A percentile compares a stretch with the other conserved stretches of the same genome.
Conservation (phyloP, 92 coral and sea anemone species). For the Scolanthus callimorphus region DNA sequence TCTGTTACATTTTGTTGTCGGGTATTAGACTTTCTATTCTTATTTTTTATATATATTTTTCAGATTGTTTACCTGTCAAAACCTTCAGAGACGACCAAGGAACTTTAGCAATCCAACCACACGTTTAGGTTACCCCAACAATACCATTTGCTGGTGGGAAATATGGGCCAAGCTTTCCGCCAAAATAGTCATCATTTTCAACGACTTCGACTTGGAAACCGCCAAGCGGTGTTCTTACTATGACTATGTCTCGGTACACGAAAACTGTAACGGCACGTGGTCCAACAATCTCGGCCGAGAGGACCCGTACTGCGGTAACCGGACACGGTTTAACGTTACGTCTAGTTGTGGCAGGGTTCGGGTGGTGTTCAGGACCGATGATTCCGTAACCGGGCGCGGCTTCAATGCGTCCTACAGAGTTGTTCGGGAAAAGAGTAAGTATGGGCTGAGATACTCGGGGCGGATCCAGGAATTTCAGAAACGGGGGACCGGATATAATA, state of each 20-base stretch:
- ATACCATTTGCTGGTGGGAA: constrained; percentile 49
- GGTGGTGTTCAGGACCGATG: constrained; percentile 67
- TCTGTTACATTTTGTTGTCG: too few species aligned
- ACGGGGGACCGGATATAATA: too few species aligned
- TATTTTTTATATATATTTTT: background rate
- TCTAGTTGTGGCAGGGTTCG: constrained; percentile 65
- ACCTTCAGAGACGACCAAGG: constrained; percentile 3
- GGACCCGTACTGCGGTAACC: constrained; percentile 65
- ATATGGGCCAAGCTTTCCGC: constrained; percentile 35
- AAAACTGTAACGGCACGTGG: constrained; percentile 51
- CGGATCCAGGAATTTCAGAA: constrained; percentile 25
- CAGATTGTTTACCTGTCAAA: background rate
- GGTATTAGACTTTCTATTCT: background rate
- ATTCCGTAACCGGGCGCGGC: constrained; percentile 65
- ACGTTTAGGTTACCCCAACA: constrained; percentile 35
- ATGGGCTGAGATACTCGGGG: constrained; percentile 47
- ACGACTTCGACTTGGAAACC: constrained; percentile 71
- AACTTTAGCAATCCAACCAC: constrained; percentile 53
- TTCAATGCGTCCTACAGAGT: constrained; percentile 71
- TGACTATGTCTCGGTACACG: constrained; percentile 54
- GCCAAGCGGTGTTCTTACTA: constrained; percentile 75
- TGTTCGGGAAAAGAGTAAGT: constrained; percentile 55
- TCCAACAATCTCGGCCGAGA: constrained; percentile 11
- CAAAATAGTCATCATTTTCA: constrained; percentile 46
- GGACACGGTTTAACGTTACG: constrained; percentile 50